Evolutionary conservation across 2,888 invertebrate genomes (phyloP).

Genomic region (Drosophila vallismaia): DNA sequence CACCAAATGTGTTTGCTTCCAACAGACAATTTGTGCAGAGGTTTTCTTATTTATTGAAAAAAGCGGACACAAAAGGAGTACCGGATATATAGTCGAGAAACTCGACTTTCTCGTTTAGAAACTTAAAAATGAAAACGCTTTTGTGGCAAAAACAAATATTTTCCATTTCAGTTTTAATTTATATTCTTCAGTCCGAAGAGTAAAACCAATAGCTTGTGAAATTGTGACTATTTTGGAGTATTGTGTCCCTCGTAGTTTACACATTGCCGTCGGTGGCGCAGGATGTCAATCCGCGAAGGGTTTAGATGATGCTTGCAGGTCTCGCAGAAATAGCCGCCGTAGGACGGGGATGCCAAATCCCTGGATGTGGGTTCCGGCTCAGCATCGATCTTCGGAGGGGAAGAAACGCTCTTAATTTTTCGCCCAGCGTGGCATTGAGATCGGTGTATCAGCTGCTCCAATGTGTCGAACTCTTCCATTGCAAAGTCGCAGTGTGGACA

Average conservation of each 20-base stretch:
- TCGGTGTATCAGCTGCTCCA: slow-evolving; percentile 90
- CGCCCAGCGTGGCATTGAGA: slow-evolving; percentile 27
- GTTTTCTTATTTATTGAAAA: no score
- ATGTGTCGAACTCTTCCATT: slow-evolving; percentile 86
- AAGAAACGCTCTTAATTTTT: slow-evolving; percentile 62
- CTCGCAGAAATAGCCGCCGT: slow-evolving; percentile 87
- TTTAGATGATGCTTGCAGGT: slow-evolving; percentile 88
- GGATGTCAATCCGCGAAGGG: slow-evolving; percentile 92
- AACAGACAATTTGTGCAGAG: no score
- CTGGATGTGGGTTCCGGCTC: not conserved
- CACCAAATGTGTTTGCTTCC: no score
- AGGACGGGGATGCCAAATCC: not conserved
- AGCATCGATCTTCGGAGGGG: not conserved
- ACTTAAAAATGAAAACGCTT: no score
- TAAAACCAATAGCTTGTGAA: no score
- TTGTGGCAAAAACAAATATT: no score
- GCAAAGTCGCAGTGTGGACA: slow-evolving; percentile 88
- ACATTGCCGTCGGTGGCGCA: slow-evolving; percentile 91
- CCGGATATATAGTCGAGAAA: no score
- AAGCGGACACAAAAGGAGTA: no score
- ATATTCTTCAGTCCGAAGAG: no score
- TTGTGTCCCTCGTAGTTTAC: slow-evolving; percentile 14
- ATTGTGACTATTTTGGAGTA: not conserved
- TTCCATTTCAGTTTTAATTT: no score
- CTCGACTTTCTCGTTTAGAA: no score